Percentiles rank a stretch among this genome's conserved stretches.
Conservation (phyloP, 2,113 vertebrate species). For the Pipa parva region DNA sequence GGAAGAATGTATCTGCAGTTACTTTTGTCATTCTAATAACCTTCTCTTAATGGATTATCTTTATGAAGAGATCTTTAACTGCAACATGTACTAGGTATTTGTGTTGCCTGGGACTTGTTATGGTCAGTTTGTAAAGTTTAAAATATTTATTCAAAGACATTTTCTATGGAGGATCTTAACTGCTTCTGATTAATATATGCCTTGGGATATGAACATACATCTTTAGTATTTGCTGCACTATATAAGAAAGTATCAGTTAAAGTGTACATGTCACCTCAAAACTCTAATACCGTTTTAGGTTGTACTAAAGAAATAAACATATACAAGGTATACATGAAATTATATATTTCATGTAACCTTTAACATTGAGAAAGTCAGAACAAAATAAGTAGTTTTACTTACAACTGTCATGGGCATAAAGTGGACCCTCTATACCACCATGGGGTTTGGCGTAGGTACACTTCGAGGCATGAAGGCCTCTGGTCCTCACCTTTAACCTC, state of each 20-base stretch:
- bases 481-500: too few relatives aligned
- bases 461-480: too few relatives aligned
- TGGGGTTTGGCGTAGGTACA: too few relatives aligned
- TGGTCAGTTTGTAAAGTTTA: conserved; percentile 43
- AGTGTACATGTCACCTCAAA: too few relatives aligned
- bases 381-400: too few relatives aligned
- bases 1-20: neutral
- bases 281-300: too few relatives aligned
- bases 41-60: neutral
- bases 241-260: conserved; percentile 9
- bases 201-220: conserved; percentile 14
- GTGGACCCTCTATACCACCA: too few relatives aligned
- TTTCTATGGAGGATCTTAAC: conserved; percentile 33
- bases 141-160: conserved; percentile 38
- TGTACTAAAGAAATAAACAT: too few relatives aligned
- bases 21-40: neutral
- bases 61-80: neutral
- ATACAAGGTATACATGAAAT: too few relatives aligned
- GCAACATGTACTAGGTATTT: neutral
- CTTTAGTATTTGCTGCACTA: conserved; percentile 12
- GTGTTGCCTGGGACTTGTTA: conserved; percentile 27
- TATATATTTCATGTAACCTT: too few relatives aligned
- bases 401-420: too few relatives aligned
- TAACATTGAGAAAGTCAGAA: too few relatives aligned
- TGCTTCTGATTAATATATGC: conserved; percentile 37